Conservation (phyloP, 2,888 invertebrate genomes). For the Augiades crinisus region DNA sequence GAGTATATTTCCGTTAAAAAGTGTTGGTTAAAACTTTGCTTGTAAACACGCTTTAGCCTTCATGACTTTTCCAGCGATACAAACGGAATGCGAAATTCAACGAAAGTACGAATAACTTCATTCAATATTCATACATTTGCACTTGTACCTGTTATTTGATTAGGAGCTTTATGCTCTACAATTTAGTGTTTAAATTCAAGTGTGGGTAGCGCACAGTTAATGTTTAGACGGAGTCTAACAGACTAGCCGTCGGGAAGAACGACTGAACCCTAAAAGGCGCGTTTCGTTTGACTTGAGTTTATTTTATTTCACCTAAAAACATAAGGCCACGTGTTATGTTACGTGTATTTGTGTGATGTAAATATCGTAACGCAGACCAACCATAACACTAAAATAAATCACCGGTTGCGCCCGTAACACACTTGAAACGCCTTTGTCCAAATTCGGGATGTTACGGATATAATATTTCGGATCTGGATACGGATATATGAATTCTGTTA, state of each 20-base stretch:
- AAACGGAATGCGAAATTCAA: conserved; percentile 38
- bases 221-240: conserved; percentile 31
- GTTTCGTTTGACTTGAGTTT: conserved; percentile 28
- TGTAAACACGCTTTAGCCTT: conserved; percentile 25
- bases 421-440: conserved; percentile 4
- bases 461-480: no score
- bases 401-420: background rate
- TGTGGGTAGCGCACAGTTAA: conserved; percentile 21
- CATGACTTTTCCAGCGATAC: conserved; percentile 34
- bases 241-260: conserved; percentile 26
- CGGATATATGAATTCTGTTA: no score
- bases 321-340: conserved; percentile 26
- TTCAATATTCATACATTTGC: conserved; percentile 38
- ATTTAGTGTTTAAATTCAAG: conserved; percentile 25
- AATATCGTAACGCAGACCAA: background rate
- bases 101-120: conserved; percentile 35
- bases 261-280: conserved; percentile 23
- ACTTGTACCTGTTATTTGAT: conserved; percentile 4
- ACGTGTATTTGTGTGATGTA: background rate
- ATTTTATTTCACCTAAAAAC: conserved; percentile 36
- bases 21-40: conserved; percentile 7
- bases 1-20: no score
- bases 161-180: conserved; percentile 16
- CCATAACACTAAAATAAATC: conserved; percentile 1
- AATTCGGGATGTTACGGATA: no score